A percentile compares a stretch with the other conserved stretches of the same genome.
These are phyloP conservation scores for Drosophila grimshawi DNA, from an alignment of 1,140 invertebrate genomes.

Conservation along the genomic window DNA sequence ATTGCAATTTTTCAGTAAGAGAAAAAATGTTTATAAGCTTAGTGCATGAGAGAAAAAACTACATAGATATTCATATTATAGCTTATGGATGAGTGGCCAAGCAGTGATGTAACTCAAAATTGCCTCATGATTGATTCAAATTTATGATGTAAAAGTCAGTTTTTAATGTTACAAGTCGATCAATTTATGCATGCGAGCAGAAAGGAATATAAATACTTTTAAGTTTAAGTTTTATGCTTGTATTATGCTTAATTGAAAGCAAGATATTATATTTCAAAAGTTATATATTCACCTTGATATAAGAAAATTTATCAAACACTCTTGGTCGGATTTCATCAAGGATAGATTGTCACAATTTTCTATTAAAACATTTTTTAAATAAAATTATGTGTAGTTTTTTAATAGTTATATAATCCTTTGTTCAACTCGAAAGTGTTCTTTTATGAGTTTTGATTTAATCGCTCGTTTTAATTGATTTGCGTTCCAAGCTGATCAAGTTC, in stretches of 20 bases:
- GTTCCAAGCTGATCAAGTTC: slow-evolving; percentile 23
- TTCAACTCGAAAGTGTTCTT: neutral
- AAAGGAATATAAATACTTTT: too few species aligned
- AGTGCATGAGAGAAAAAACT: slow-evolving; percentile 27
- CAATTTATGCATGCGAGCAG: neutral
- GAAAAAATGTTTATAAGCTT: slow-evolving; percentile 26
- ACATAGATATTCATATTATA: neutral
- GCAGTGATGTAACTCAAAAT: slow-evolving; percentile 26
- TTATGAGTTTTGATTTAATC: neutral
- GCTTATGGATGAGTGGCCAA: neutral
- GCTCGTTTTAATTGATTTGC: slow-evolving; percentile 11
- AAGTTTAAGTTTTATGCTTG: too few species aligned
- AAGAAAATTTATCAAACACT: too few species aligned
- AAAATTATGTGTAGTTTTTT: too few species aligned
- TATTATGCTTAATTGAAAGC: too few species aligned
- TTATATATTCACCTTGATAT: too few species aligned
- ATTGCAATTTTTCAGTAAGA: slow-evolving; percentile 33
- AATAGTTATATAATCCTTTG: too few species aligned
- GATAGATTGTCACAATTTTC: too few species aligned
- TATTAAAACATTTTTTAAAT: too few species aligned
- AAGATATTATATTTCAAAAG: too few species aligned
- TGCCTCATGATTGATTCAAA: slow-evolving; percentile 30
- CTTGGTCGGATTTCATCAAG: too few species aligned
- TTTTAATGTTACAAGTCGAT: neutral
- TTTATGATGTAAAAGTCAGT: slow-evolving; percentile 27